Evolutionary conservation across 2,888 invertebrate species (phyloP), one percentile per base, ranked within the genome.

Genomic region (Baccha elongata): DNA sequence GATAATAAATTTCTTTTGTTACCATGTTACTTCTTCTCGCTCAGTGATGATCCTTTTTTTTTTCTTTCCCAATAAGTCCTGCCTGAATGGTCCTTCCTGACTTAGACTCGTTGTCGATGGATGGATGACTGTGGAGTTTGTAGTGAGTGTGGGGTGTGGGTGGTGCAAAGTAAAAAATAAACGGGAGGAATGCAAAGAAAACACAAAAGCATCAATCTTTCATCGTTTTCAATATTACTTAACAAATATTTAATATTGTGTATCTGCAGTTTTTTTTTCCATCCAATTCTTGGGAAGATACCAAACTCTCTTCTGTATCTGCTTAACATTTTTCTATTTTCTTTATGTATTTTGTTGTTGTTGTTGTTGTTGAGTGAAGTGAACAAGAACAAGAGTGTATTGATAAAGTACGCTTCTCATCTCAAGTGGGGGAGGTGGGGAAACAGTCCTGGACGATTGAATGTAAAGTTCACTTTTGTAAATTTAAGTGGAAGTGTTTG

Each of bases 211-310:
- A 83, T 83, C 81, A 83, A 76, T 83, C 81, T 83, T 76, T 83
- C 76, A 83, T 71, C 76, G 81, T 83, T 76, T 83, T 83, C 81
- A 83, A 83, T 83, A 83, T 83, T 83, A 76, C 81, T 83, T 71
- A 83, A 76, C 81, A 83, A 83, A 83, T 83, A 83, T 83, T 83
- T 83, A 76, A 76, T 83, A 83, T 83, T 83, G 72, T 83, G 81
- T 83, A 75, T 81, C 80, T 81, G 75, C 69, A 67, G 11, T 65
- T 69, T n/a, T 68, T 64, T 52, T 55, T 21, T 10, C 29, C 29
- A 21, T 50, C 29, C 42, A 19, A 37, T 40, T 26, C 21, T 52
- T 46, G 23, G 10, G 40, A 37, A 55, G 19, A 55, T 55, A 55
- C 37, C 35, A 35, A 35, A n/a, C 37, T 21, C 55, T 37, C 23